These are phyloP conservation scores for Leptosomus discolor DNA, from an alignment of 2,113 vertebrate species.

Conservation along the genomic window DNA sequence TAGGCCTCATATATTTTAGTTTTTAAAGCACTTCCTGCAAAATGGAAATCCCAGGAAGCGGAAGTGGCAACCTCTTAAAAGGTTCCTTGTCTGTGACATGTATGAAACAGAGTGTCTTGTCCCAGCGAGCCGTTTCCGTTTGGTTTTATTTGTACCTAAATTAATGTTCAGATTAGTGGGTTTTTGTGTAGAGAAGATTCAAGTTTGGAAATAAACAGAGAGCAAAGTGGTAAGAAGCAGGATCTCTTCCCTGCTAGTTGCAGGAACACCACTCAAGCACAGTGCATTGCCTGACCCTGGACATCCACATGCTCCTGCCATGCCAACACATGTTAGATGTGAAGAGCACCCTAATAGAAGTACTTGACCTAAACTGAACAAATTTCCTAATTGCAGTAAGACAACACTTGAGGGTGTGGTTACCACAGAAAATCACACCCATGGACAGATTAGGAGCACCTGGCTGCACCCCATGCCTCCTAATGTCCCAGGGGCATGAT, in stretches of 20 bases:
- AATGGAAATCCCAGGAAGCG: neutral
- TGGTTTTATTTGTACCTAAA: neutral
- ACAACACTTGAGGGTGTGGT: conserved; percentile 52
- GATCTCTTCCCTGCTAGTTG: neutral
- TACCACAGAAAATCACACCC: conserved; percentile 35
- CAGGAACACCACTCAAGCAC: neutral
- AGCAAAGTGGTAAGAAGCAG: neutral
- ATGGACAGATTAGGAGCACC: conserved; percentile 34
- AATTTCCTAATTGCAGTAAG: conserved; percentile 46
- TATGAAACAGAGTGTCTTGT: neutral
- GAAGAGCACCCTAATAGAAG: neutral
- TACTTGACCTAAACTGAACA: conserved; percentile 30
- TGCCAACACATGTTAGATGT: neutral
- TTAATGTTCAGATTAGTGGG: neutral
- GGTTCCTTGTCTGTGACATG: neutral
- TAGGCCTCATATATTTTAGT: neutral
- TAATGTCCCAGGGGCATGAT: conserved; percentile 10
- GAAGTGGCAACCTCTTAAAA: neutral
- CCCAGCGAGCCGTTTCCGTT: neutral
- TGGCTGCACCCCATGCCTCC: conserved; percentile 32
- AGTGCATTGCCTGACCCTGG: neutral
- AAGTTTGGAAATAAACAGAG: neutral
- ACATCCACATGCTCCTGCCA: neutral
- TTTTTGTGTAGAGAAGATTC: neutral
- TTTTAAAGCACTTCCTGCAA: neutral